Evolutionary conservation across 1,140 invertebrate genomes (phyloP), one percentile per base, ranked within the genome.

Genomic region (Nebria ingens): DNA sequence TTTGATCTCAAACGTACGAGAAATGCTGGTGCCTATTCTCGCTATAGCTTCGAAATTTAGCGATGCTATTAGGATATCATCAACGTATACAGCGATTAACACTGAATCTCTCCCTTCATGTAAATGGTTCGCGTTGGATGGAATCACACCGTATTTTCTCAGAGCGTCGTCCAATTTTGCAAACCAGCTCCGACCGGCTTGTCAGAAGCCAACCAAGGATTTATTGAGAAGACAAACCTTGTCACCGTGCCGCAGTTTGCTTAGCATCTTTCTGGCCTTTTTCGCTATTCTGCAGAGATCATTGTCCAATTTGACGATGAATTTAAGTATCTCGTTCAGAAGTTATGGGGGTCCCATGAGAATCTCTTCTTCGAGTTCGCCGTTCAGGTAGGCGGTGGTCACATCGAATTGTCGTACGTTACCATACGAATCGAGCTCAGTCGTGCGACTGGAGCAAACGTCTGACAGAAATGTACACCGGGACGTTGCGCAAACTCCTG

Each of bases 311-410:
- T 1, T 38, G 54, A 54, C 1, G 70, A 69, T 53, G 65, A 65
- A 58, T 20, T 53, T n/a, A 65, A 68, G 9, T n/a, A 73, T 64
- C 59, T 21, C 64, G n/a, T n/a, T n/a, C 56, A 65, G 72, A 13
- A 70, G 69, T 57, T 58, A 61, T 22, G 72, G 71, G 21, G 65
- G 56, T 54, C 66, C 58, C 61, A 74, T 69, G 58, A 61, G 71
- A 21, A 72, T 64, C 25, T 64, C 53, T 55, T 73, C 69, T 9
- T 69, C 59, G 4, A 73, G 40, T 21, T 66, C 49, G 9, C 70
- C 71, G 62, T 73, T 61, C 2, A 74, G 50, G 59, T 68, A 75
- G 1, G 73, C 73, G 52, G 69, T 70, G 52, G 66, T 68, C 0
- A 75, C 63, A 63, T 75, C 71, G 49, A 75, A n/a, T n/a, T n/a